Conservation (phyloP, 1,140 invertebrate species). For the Drepana arcuata region DNA sequence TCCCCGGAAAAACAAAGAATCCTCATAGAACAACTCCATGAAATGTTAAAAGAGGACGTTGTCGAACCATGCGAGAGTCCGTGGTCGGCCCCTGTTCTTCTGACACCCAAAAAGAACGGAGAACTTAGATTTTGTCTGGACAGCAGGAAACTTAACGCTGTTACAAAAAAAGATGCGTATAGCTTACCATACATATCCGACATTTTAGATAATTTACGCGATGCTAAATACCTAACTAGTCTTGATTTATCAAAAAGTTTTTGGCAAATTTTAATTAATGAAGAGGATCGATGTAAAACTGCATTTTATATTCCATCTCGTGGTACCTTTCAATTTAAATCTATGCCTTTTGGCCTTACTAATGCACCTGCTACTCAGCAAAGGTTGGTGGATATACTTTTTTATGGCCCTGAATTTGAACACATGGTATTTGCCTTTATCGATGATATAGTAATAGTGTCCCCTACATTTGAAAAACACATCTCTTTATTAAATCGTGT, state of each 20-base stretch:
- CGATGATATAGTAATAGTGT: constrained; percentile 67
- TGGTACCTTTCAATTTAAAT: constrained; percentile 15
- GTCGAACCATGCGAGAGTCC: constrained; percentile 14
- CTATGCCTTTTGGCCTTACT: constrained; percentile 17
- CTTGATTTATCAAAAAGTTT: constrained; percentile 17
- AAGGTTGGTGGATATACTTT: constrained; percentile 13
- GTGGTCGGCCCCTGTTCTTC: constrained; percentile 15
- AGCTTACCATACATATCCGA: constrained; percentile 14
- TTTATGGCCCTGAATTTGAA: constrained; percentile 21
- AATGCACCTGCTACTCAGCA: constrained; percentile 23
- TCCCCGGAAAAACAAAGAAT: constrained; percentile 14
- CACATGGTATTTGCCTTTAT: constrained; percentile 38
- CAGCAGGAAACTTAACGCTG: constrained; percentile 16
- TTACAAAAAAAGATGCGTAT: constrained; percentile 18
- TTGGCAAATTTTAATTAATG: constrained; percentile 15
- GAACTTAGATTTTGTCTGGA: constrained; percentile 11
- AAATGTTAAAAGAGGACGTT: constrained; percentile 13
- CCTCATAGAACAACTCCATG: constrained; percentile 7
- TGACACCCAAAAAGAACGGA: constrained; percentile 13
- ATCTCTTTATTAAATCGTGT: constrained; percentile 40
- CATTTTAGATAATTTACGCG: constrained; percentile 15
- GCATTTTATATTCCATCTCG: constrained; percentile 18
- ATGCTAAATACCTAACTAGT: constrained; percentile 12
- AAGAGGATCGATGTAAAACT: constrained; percentile 10
- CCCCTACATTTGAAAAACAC: constrained; percentile 48